Conservation (phyloP, 2,797 vertebrate genomes). For the Carapus acus region DNA sequence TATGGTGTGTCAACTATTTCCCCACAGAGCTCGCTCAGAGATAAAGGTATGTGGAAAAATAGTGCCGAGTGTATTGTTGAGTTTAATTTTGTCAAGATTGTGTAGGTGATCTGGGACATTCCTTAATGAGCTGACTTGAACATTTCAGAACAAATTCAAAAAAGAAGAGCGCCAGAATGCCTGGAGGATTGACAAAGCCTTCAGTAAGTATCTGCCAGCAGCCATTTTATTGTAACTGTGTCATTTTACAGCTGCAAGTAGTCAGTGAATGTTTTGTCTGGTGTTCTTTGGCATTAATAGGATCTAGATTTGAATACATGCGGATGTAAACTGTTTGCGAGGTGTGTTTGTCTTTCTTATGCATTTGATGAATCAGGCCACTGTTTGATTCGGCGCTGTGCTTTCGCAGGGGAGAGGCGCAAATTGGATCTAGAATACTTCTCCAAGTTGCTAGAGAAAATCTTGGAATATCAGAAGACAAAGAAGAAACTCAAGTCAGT, state of each 20-base stretch:
- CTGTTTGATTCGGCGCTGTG: too few relatives aligned
- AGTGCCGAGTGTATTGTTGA: too few relatives aligned
- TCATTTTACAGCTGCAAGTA: too few relatives aligned
- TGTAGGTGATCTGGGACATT: too few relatives aligned
- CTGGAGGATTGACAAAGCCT: constrained; percentile 98
- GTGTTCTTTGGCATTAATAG: too few relatives aligned
- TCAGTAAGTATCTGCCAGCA: constrained; percentile 76
- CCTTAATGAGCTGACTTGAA: constrained; percentile 20
- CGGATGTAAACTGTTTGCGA: too few relatives aligned
- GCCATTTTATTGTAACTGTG: too few relatives aligned
- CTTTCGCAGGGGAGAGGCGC: constrained; percentile 79
- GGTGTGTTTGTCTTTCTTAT: too few relatives aligned
- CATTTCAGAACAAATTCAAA: constrained; percentile 95
- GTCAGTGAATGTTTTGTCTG: too few relatives aligned
- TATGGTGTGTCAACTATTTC: constrained; percentile 93
- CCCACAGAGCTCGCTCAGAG: constrained; percentile 87
- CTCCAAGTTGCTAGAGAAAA: constrained; percentile 83
- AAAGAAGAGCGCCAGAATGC: constrained; percentile 88
- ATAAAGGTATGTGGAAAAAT: constrained; percentile 90
- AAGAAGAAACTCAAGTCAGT: constrained; percentile 72
- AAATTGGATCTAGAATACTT: constrained; percentile 93
- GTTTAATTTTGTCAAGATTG: too few relatives aligned
- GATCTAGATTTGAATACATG: too few relatives aligned
- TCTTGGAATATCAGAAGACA: constrained; percentile 79
- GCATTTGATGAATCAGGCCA: background rate